Evolutionary conservation across 2,797 vertebrate species (phyloP), one percentile per base, ranked within the genome.

Genomic region (Cephalopachus bancanus): DNA sequence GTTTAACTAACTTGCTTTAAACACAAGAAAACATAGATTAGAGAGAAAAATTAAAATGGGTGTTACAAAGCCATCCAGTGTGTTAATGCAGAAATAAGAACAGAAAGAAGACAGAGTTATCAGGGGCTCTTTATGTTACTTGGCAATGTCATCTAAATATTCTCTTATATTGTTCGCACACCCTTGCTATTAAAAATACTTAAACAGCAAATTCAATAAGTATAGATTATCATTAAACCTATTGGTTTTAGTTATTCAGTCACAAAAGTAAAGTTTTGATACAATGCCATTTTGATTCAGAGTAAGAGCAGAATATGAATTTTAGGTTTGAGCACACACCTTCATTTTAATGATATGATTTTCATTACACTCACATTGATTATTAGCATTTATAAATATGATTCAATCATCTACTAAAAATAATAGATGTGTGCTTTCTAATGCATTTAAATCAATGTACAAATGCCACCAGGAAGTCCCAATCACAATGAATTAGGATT

Each of bases 401-500:
- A 98, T 97, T 98, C 88, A 93, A 96, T 98, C 92, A 97, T 95
- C 96, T 98, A 98, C 98, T 97, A 97, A 96, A 98, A 98, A 98
- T 98, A 98, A 98, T 97, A 97, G 85, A 96, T 97, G 83, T 96
- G 87, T 97, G 95, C 95, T 97, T 95, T 98, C 93, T 97, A 98
- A 98, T 98, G 83, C 92, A 97, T 97, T 98, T 96, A 98, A 98
- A 97, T 94, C 85, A 98, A 97, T 96, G 84, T 96, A 97, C 98
- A 98, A 98, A 98, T 96, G 93, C 97, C 95, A 98, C 98, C 98
- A 99, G 99, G 98, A 99, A 99, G 96, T 95, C 97, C 95, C 91
- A 98, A 98, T 99, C 99, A 99, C 97, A 98, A 96, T 98, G 98
- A 99, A 98, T 99, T 98, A 98, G 96, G 95, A 97, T 96, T 88